phyloP scores from a whole-genome alignment of 2,888 invertebrate species.

The Melieria picta region DNA sequence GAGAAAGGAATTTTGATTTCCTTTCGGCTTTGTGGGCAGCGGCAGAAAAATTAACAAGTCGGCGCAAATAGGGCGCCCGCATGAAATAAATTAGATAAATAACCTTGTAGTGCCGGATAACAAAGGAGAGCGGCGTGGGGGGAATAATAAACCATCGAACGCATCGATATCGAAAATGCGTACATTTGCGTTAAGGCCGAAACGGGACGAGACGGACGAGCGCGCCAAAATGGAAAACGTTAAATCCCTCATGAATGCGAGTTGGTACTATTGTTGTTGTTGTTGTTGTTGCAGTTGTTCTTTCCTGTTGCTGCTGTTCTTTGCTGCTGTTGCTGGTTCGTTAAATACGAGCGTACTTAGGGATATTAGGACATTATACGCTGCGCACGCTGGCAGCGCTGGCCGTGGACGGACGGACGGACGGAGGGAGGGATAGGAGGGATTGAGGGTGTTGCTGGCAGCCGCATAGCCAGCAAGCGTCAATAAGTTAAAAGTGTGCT shows the following conservation, averaged over 20 bases:
- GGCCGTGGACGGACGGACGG: conserved; percentile 6
- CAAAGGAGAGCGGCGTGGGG: background rate
- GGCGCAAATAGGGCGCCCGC: conserved; percentile 13
- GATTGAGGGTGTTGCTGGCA: background rate
- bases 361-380: conserved; percentile 49
- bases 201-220: no score
- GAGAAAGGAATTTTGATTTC: conserved; percentile 18
- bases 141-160: conserved; percentile 20
- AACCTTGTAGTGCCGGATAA: conserved; percentile 15
- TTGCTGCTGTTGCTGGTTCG: conserved; percentile 52
- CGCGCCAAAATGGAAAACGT: background rate
- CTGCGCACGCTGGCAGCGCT: conserved; percentile 15
- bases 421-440: conserved; percentile 1
- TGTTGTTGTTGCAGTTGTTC: conserved; percentile 12
- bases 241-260: conserved; percentile 17
- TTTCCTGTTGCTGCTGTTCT: conserved; percentile 32
- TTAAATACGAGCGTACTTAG: conserved; percentile 51
- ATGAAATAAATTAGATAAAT: conserved; percentile 20
- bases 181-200: conserved; percentile 2
- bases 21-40: background rate
- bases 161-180: conserved; percentile 30
- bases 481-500: conserved; percentile 27
- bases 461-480: conserved; percentile 4
- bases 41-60: conserved; percentile 21
- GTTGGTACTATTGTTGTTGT: background rate